A percentile compares a stretch with the other conserved stretches of the same genome.
Evolutionary conservation across 1,140 invertebrate genomes (phyloP).

Genomic region (Ceratosolen solmsi): DNA sequence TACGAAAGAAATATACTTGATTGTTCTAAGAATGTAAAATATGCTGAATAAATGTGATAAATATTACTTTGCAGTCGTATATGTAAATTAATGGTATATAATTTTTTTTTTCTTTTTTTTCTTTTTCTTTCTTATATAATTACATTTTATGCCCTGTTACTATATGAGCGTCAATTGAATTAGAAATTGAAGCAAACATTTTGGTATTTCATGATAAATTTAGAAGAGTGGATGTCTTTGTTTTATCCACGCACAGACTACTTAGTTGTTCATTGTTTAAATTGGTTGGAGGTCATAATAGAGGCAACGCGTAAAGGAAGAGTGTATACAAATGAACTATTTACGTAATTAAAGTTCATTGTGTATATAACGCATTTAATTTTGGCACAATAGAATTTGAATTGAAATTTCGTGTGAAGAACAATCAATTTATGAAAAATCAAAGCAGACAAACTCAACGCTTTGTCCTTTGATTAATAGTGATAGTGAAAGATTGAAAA

Average conservation of each 20-base stretch:
- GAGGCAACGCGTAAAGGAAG: conserved; percentile 18
- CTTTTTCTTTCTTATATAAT: too few species aligned
- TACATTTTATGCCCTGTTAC: too few species aligned
- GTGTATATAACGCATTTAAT: conserved; percentile 34
- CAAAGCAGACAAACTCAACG: not conserved
- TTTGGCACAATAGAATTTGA: conserved; percentile 2
- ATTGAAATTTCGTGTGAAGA: not conserved
- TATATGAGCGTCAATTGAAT: too few species aligned
- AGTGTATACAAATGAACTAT: conserved; percentile 34
- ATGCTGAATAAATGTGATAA: too few species aligned
- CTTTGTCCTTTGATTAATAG: not conserved
- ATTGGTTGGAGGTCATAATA: conserved; percentile 31
- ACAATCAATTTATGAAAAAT: not conserved
- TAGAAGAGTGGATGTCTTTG: conserved; percentile 5
- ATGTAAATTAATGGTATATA: too few species aligned
- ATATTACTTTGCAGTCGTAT: too few species aligned
- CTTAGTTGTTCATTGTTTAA: conserved; percentile 29
- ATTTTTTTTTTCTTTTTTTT: too few species aligned
- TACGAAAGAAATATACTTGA: too few species aligned
- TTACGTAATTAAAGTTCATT: conserved; percentile 32
- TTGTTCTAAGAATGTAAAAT: too few species aligned
- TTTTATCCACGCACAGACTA: conserved; percentile 13
- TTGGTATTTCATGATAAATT: not conserved
- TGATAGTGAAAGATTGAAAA: not conserved
- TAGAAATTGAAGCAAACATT: not conserved